Evolutionary conservation across 1,140 invertebrate species (phyloP), one percentile per base, ranked within the genome.

Genomic region (Diabrotica undecimpunctata): DNA sequence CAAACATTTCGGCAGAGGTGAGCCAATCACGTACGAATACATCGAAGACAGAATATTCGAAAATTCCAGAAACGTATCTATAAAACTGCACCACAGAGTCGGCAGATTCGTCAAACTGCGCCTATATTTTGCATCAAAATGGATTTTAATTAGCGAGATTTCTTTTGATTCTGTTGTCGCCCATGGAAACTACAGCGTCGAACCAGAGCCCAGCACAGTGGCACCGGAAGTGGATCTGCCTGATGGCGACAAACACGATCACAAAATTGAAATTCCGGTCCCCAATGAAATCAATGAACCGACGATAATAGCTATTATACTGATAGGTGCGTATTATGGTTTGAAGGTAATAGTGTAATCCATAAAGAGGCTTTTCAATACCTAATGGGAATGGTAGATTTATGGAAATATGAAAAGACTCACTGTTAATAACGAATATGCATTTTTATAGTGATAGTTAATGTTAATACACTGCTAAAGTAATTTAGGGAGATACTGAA

Each of bases 141-240:
- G 93, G 93, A 87, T 97, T 59, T 82, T 96, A 54, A 87, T 97
- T 66, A 94, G 92, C 77, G 94, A 96, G 81, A 84, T 96, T 63
- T 86, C 85, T 5, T 92, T 92, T 70, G 86, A 90, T 68, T 89
- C 89, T n/a, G 81, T 88, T 65, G 79, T 89, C 5, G 88, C 88
- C 0, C 88, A 90, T 73, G 89, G 89, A 0, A 90, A 91, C 63
- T 88, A 90, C 78, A 86, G 86, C 2, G 77, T 82, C 0, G 88
- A 90, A 68, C 81, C 83, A 12, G 75, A 78, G 68, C 74, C 75
- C 0, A 75, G 74, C 0, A 74, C 74, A 6, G 74, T 67, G 8
- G 65, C 66, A 78, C 4, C 74, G 74, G 56, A 82, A 79, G 72
- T 58, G 83, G 85, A 71, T 79, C 84, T 61, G 73, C 83, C 64